A percentile compares a stretch with the other conserved stretches of the same genome.
phyloP scores from a whole-genome alignment of 1,140 invertebrate species.

The Caerostris darwini region DNA sequence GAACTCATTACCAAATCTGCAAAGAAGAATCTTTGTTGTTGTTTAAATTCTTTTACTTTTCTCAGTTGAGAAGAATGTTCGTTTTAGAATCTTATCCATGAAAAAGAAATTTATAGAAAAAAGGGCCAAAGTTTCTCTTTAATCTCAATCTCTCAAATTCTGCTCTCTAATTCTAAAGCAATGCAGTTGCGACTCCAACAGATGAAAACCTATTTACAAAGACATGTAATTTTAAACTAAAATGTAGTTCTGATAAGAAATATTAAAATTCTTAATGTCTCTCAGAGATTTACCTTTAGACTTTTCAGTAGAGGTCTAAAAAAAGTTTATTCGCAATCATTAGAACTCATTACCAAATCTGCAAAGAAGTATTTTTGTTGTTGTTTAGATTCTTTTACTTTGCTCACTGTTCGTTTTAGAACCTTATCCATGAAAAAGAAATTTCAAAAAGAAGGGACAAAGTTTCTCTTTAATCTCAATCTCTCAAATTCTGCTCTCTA shows the following conservation, averaged over 20 bases:
- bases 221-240: too few species aligned
- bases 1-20: neutral
- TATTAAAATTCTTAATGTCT: too few species aligned
- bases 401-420: neutral
- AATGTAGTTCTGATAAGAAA: too few species aligned
- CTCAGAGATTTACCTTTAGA: neutral
- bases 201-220: neutral
- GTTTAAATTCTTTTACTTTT: neutral
- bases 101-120: neutral
- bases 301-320: neutral
- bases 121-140: neutral
- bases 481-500: conserved; percentile 24
- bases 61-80: neutral
- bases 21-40: neutral
- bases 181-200: neutral
- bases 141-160: neutral
- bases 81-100: neutral
- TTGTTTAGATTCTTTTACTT: neutral
- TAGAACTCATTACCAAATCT: conserved; percentile 2
- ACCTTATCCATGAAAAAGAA: neutral
- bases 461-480: conserved; percentile 30
- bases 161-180: neutral
- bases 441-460: neutral
- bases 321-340: neutral
- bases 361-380: neutral